Conservation (phyloP, 2,888 invertebrate species). For the Tetragonisca angustula region DNA sequence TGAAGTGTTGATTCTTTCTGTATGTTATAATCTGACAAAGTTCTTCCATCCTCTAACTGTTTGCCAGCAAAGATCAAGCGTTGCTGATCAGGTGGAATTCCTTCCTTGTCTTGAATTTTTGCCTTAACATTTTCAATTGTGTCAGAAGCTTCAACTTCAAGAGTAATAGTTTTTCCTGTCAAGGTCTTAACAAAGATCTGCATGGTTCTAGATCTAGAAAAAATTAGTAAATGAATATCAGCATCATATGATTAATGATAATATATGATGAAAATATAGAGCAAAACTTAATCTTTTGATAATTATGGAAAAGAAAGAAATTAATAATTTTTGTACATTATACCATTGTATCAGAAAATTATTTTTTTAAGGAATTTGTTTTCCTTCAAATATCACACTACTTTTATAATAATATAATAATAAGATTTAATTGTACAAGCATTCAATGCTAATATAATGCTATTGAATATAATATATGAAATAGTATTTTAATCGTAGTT, state of each 20-base stretch:
- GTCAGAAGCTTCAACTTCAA: too few species aligned
- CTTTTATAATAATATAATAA: background rate
- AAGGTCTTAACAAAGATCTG: background rate
- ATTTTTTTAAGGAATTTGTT: background rate
- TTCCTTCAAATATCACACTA: background rate
- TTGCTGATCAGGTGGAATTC: too few species aligned
- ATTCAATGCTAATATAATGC: too few species aligned
- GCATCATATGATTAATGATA: background rate
- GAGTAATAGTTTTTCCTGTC: background rate
- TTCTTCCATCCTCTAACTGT: too few species aligned
- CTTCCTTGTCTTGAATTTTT: too few species aligned
- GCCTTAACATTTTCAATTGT: too few species aligned
- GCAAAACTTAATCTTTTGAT: background rate
- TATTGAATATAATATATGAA: background rate
- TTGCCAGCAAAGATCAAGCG: too few species aligned
- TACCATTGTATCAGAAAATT: background rate
- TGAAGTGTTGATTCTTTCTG: too few species aligned
- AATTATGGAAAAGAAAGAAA: background rate
- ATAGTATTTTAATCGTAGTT: background rate
- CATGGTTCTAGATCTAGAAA: background rate
- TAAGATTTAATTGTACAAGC: background rate
- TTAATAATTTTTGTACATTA: background rate
- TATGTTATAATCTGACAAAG: too few species aligned
- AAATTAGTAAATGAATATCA: background rate
- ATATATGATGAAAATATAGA: background rate